Percentiles rank a stretch among this genome's conserved stretches.
Conservation (phyloP, 2,797 vertebrate genomes). For the Pipistrellus nathusii region DNA sequence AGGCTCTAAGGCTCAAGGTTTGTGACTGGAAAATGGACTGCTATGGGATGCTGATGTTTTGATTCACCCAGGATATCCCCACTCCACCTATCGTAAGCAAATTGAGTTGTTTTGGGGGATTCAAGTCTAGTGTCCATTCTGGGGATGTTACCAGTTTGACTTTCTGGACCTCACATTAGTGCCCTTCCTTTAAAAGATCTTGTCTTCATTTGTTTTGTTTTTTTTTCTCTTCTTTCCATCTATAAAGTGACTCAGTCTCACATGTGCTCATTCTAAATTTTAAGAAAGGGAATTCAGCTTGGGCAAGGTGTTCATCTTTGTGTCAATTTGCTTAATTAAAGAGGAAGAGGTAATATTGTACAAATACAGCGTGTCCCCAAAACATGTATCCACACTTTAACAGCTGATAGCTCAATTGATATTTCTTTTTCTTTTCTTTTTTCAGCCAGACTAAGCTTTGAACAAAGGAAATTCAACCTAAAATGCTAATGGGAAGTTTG, state of each 20-base stretch:
- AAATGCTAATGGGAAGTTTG: no score
- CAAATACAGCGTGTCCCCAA: neutral
- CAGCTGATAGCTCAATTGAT: no score
- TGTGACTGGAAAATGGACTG: neutral
- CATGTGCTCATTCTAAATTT: neutral
- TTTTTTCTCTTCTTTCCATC: neutral
- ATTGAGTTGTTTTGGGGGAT: neutral
- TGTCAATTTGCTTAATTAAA: neutral
- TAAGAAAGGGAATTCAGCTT: neutral
- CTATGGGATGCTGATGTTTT: neutral
- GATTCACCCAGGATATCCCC: neutral
- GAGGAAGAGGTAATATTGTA: neutral
- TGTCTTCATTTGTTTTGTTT: neutral
- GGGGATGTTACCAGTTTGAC: neutral
- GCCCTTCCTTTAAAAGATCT: neutral
- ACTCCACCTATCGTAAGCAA: neutral
- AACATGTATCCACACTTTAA: no score
- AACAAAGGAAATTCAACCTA: no score
- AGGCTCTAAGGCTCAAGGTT: neutral
- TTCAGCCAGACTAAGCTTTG: no score
- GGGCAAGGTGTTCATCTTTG: neutral
- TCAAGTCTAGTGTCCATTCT: neutral
- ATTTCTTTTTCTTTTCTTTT: no score
- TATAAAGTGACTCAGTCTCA: neutral
- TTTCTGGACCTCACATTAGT: neutral